These are phyloP conservation scores for Euplagia quadripunctaria DNA, from an alignment of 2,888 invertebrate genomes.

Conservation along the genomic window DNA sequence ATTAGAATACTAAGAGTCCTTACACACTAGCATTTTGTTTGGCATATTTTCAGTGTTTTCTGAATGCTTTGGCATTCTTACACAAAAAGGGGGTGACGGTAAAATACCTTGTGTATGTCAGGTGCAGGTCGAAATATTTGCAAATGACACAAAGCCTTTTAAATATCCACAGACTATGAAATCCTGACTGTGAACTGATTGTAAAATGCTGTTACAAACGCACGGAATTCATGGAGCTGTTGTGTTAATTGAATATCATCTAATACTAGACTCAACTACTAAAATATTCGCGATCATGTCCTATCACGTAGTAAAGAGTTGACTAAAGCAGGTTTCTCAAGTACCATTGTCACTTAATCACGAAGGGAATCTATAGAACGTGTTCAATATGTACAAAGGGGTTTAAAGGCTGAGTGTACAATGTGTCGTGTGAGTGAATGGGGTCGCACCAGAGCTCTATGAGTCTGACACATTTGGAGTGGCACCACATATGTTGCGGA, in stretches of 20 bases:
- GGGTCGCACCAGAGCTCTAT: not conserved
- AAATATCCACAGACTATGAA: no score
- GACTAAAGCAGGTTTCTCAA: slow-evolving; percentile 13
- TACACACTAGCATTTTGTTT: not conserved
- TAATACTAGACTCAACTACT: no score
- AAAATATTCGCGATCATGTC: no score
- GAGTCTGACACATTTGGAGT: not conserved
- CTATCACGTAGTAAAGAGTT: not conserved
- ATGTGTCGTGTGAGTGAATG: not conserved
- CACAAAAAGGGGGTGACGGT: not conserved
- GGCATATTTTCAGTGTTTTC: not conserved
- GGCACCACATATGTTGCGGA: not conserved
- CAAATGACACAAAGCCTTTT: no score
- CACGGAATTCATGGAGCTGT: no score
- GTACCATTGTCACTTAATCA: not conserved
- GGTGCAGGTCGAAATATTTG: no score
- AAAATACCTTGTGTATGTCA: not conserved
- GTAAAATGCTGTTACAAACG: no score
- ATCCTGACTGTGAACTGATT: no score
- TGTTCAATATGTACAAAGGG: slow-evolving; percentile 34
- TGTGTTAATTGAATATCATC: no score
- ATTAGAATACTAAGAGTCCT: not conserved
- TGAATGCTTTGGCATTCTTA: not conserved
- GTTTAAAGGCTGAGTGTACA: slow-evolving; percentile 1
- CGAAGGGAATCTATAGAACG: slow-evolving; percentile 17